Base-by-base conservation (phyloP, 2,888 invertebrate genomes). In the Conus canariensis region DNA sequence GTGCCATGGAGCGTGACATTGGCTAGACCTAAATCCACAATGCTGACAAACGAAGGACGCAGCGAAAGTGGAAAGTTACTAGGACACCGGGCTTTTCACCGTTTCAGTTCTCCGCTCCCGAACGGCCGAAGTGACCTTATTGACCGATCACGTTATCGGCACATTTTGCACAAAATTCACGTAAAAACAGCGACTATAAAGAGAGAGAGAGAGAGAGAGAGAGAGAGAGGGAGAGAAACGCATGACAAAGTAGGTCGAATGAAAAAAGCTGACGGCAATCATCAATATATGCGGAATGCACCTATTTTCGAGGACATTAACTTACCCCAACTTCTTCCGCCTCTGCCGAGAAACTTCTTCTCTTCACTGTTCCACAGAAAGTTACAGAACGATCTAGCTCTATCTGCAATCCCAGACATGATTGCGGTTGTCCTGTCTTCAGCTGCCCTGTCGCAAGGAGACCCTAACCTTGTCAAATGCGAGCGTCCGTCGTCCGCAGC, bases 311-410 rank as follows among this genome's bases (percentile, higher is more conserved):
- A 25, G 9, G 25, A 22, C 25, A 83, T 83, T 58, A 19, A 93
- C 95, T 92, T 92, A 95, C 95, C 94, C 99, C 99, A 99, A 97
- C 98, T 98, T 96, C 98, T 97, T 94, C 98, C 98, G 92, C 98
- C 98, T 95, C 99, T 97, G 95, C 99, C 99, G 94, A 99, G 97
- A 96, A 99, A 98, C 97, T 98, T 98, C 95, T 98, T 98, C 92
- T 98, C 98, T 97, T 99, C 98, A 94, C 98, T 97, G 97, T 99
- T 98, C 98, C 98, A 99, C 94, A 99, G 96, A 97, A 99, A 99
- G 95, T 90, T 93, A 22, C 85, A 87, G 90, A 94, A 94, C 91
- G 92, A 92, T 74, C 90, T 85, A 16, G 94, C 64, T 91, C 93
- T 92, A 85, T 94, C 94, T 86, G 88, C 87, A 25, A 94, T 10